phyloP scores from a whole-genome alignment of 2,113 vertebrate genomes.

The Urocynchramus pylzowi region DNA sequence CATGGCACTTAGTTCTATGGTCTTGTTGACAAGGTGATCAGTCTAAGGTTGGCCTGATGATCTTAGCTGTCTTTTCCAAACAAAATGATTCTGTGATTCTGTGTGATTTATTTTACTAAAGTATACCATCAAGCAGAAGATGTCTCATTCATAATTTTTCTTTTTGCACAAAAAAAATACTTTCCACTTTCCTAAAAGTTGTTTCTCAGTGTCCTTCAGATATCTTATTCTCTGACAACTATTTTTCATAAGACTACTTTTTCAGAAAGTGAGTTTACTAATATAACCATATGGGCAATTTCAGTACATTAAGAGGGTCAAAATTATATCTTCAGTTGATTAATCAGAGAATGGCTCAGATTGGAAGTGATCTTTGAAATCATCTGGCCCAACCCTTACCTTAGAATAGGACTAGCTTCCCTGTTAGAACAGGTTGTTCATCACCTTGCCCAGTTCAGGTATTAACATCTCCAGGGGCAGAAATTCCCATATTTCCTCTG shows the following conservation, averaged over 20 bases:
- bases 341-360: neutral
- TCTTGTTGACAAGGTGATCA: neutral
- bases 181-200: neutral
- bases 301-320: neutral
- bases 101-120: neutral
- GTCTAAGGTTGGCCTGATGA: neutral
- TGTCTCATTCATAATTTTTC: neutral
- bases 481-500: neutral
- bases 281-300: fast-evolving
- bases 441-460: neutral
- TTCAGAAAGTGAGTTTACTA: neutral
- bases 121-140: neutral
- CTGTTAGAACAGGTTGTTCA: neutral
- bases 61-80: neutral
- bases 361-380: neutral
- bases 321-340: neutral
- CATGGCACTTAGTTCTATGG: neutral
- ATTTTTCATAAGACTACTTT: neutral
- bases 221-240: neutral
- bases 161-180: neutral
- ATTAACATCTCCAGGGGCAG: fast-evolving
- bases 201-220: fast-evolving
- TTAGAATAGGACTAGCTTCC: neutral
- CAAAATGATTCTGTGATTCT: neutral
- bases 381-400: fast-evolving